phyloP scores from a whole-genome alignment of 2,888 invertebrate genomes.

The Athrips mouffetella region DNA sequence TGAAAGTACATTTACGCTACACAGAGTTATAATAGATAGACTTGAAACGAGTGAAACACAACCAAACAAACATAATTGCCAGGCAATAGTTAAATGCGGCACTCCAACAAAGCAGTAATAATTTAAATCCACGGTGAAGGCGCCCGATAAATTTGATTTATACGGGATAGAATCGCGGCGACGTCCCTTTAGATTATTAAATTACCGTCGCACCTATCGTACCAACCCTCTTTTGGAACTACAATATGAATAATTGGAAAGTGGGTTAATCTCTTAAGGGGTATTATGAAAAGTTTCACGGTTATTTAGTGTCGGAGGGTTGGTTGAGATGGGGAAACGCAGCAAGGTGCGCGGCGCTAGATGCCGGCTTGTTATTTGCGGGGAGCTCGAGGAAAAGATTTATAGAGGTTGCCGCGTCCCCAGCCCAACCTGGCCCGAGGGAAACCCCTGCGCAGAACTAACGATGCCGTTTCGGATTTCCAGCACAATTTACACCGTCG shows the following conservation, averaged over 20 bases:
- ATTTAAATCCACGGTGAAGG: conserved; percentile 50
- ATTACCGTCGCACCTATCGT: conserved; percentile 45
- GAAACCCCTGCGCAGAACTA: conserved; percentile 65
- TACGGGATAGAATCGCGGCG: conserved; percentile 47
- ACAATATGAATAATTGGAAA: conserved; percentile 57
- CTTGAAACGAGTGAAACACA: conserved; percentile 4
- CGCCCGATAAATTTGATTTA: conserved; percentile 63
- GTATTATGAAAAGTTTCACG: conserved; percentile 63
- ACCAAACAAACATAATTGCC: conserved; percentile 14
- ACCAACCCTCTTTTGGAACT: conserved; percentile 45
- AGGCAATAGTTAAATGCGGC: conserved; percentile 26
- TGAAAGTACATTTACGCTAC: no score
- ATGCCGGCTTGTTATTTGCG: conserved; percentile 68
- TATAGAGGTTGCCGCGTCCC: conserved; percentile 68
- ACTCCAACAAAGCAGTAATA: conserved; percentile 42
- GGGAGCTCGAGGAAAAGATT: conserved; percentile 70
- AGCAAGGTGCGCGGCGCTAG: conserved; percentile 26
- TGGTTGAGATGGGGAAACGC: conserved; percentile 20
- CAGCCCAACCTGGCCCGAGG: conserved; percentile 60
- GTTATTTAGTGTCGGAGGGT: conserved; percentile 50
- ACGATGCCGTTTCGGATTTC: conserved; percentile 73
- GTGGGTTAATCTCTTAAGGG: conserved; percentile 64
- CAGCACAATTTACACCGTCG: conserved; percentile 68
- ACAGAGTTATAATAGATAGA: conserved; percentile 36
- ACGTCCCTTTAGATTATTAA: conserved; percentile 60